These are phyloP conservation scores for Drosophila hamatofila DNA, from an alignment of 2,888 invertebrate genomes.

Conservation along the genomic window DNA sequence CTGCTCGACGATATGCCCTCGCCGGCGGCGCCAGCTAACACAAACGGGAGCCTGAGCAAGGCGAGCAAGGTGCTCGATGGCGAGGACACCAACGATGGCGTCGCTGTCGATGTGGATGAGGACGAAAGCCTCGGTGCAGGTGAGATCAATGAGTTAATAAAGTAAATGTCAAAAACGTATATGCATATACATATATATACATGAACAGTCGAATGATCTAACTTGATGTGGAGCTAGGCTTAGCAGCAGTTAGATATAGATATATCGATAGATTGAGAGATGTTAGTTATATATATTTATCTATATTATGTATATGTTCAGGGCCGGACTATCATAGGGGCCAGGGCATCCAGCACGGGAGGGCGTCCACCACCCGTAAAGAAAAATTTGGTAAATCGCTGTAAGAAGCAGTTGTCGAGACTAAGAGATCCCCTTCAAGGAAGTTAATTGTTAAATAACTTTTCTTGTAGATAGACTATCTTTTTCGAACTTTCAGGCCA, in stretches of 20 bases:
- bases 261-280: neutral
- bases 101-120: conserved; percentile 76
- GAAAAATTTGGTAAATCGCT: too few species aligned
- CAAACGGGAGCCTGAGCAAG: conserved; percentile 74
- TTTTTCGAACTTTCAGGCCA: too few species aligned
- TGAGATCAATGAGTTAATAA: conserved; percentile 30
- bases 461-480: too few species aligned
- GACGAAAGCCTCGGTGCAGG: conserved; percentile 79
- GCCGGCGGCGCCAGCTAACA: conserved; percentile 59
- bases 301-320: too few species aligned
- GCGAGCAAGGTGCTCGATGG: conserved; percentile 63
- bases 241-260: neutral
- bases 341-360: too few species aligned
- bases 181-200: neutral
- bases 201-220: neutral
- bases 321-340: too few species aligned
- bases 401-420: too few species aligned
- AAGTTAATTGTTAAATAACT: too few species aligned
- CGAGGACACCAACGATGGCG: conserved; percentile 80
- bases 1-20: conserved; percentile 91
- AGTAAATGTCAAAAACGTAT: neutral
- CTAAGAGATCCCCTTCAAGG: too few species aligned
- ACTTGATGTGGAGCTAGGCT: neutral
- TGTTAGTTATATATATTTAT: too few species aligned
- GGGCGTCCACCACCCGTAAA: too few species aligned